phyloP scores from a whole-genome alignment of 2,888 invertebrate species.

The Calliopum simillimum region DNA sequence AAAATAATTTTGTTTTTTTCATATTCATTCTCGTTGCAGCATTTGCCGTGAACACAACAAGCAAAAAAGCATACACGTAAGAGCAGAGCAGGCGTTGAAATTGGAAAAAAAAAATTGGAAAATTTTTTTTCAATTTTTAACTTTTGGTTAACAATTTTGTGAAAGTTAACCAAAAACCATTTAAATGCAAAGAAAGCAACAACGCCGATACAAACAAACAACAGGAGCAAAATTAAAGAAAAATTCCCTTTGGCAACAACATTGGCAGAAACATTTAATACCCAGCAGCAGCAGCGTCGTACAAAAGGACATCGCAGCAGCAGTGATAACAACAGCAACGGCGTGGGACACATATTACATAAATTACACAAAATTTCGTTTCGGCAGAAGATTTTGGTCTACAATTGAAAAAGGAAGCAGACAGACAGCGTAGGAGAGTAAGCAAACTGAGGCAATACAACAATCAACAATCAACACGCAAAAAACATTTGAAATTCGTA shows the following conservation, averaged over 20 bases:
- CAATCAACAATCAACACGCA: background rate
- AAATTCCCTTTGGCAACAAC: conserved; percentile 65
- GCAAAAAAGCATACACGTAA: background rate
- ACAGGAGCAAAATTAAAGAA: conserved; percentile 55
- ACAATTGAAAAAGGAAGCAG: background rate
- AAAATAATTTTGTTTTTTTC: conserved; percentile 30
- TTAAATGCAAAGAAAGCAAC: conserved; percentile 60
- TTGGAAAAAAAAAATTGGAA: background rate
- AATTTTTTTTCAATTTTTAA: background rate
- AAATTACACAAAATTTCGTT: conserved; percentile 43
- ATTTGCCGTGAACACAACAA: conserved; percentile 57
- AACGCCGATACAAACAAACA: conserved; percentile 51
- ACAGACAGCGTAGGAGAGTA: background rate
- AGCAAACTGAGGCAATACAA: background rate
- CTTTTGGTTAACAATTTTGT: too few species aligned
- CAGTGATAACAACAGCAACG: background rate
- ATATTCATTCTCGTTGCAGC: conserved; percentile 63
- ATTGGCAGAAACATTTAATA: conserved; percentile 10
- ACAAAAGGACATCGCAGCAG: background rate
- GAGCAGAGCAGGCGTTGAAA: background rate
- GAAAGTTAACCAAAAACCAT: conserved; percentile 38
- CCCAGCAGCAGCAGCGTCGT: background rate
- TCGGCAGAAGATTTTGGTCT: conserved; percentile 37
- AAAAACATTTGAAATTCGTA: background rate
- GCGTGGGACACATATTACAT: conserved; percentile 23